phyloP scores from a whole-genome alignment of 2,113 vertebrate genomes.

The Sceloporus undulatus region DNA sequence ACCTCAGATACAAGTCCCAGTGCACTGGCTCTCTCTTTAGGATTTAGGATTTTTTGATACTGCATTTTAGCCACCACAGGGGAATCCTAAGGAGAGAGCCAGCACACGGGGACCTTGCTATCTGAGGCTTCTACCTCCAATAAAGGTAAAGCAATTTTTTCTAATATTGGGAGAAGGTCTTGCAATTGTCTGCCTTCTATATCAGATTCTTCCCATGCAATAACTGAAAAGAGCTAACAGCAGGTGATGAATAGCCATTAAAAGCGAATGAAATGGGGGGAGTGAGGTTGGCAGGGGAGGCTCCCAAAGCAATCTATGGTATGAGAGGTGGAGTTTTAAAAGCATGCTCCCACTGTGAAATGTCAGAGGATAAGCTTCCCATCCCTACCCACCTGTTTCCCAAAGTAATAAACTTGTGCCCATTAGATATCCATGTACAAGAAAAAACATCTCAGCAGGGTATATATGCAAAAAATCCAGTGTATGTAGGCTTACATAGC shows the following conservation, averaged over 20 bases:
- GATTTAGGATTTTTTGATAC: too few species aligned
- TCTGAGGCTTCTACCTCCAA: too few species aligned
- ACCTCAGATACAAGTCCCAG: too few species aligned
- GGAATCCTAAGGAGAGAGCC: too few species aligned
- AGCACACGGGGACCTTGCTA: too few species aligned
- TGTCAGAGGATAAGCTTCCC: background rate
- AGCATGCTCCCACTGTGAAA: background rate
- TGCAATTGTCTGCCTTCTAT: too few species aligned
- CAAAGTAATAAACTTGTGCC: background rate
- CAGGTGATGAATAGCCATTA: background rate
- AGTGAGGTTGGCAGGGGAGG: background rate
- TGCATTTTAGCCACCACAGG: too few species aligned
- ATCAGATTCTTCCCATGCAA: background rate
- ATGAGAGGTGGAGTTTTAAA: background rate
- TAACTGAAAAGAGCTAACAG: background rate
- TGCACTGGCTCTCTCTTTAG: too few species aligned
- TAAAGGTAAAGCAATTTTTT: background rate
- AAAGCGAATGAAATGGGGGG: background rate
- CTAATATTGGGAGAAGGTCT: too few species aligned
- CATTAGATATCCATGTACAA: background rate
- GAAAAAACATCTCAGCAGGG: background rate
- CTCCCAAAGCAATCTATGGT: background rate
- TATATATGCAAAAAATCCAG: background rate
- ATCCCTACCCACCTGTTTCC: background rate
- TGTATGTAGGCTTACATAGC: background rate